phyloP scores from a whole-genome alignment of 1,140 invertebrate species.

The Drosophila funebris region DNA sequence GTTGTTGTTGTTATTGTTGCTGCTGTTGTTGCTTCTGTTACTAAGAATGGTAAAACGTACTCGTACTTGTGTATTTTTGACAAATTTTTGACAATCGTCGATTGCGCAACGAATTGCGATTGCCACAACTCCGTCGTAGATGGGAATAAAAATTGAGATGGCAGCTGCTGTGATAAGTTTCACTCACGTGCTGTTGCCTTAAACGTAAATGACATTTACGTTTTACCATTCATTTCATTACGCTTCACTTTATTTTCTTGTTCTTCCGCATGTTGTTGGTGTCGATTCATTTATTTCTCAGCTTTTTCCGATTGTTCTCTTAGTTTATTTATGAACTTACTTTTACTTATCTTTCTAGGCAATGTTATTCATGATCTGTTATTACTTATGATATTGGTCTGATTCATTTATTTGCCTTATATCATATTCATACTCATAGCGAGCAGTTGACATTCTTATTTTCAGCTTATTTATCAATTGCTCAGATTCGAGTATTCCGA shows the following conservation, averaged over 20 bases:
- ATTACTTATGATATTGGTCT: background rate
- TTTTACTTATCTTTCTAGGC: background rate
- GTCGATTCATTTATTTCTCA: slow-evolving; percentile 7
- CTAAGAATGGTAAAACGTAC: slow-evolving; percentile 15
- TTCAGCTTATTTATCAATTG: slow-evolving; percentile 2
- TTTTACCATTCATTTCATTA: slow-evolving; percentile 66
- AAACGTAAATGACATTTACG: slow-evolving; percentile 64
- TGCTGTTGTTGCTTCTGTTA: background rate
- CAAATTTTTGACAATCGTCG: slow-evolving; percentile 79
- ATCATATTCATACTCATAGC: background rate
- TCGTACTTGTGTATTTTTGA: slow-evolving; percentile 53
- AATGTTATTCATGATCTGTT: background rate
- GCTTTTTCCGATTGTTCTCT: background rate
- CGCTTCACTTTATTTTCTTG: slow-evolving; percentile 25
- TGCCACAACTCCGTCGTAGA: background rate
- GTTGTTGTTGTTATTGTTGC: background rate
- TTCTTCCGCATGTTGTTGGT: slow-evolving; percentile 11
- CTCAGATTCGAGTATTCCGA: background rate
- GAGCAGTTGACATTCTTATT: background rate
- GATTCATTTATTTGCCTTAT: background rate
- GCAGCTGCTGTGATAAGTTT: slow-evolving; percentile 61
- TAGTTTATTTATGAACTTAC: background rate
- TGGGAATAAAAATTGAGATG: slow-evolving; percentile 34
- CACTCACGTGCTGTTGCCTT: slow-evolving; percentile 61
- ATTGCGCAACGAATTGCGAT: slow-evolving; percentile 58